Conservation (phyloP, 1,140 invertebrate genomes). For the Sinonovacula constricta region DNA sequence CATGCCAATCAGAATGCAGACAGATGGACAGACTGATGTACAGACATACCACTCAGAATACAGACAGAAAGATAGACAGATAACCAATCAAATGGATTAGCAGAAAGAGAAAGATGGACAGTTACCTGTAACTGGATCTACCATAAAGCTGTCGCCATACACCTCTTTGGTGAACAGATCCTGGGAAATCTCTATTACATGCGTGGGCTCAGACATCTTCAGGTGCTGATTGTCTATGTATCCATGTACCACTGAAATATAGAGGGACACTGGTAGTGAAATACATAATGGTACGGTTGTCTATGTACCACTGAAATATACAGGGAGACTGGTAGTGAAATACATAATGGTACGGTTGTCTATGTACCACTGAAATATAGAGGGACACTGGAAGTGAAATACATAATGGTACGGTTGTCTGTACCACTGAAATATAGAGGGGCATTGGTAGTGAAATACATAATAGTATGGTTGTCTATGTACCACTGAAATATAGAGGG, state of each 20-base stretch:
- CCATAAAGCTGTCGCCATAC: constrained; percentile 27
- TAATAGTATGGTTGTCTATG: too few species aligned
- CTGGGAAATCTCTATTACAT: constrained; percentile 42
- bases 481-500: too few species aligned
- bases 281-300: too few species aligned
- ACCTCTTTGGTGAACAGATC: constrained; percentile 35
- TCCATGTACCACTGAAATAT: constrained; percentile 25
- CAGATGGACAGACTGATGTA: neutral
- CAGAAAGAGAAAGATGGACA: neutral
- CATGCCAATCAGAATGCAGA: too few species aligned
- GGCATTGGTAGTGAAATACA: too few species aligned
- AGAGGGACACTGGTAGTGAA: neutral
- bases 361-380: too few species aligned
- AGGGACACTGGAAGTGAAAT: too few species aligned
- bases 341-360: too few species aligned
- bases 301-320: too few species aligned
- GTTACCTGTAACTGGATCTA: constrained; percentile 34
- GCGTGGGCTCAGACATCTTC: constrained; percentile 1
- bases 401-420: too few species aligned
- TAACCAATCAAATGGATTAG: neutral
- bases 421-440: too few species aligned
- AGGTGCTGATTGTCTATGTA: constrained; percentile 7
- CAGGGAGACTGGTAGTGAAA: too few species aligned
- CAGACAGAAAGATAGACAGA: neutral
- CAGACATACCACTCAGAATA: neutral